Base-by-base conservation (phyloP, 2,888 invertebrate species). In the Lymantria dispar region DNA sequence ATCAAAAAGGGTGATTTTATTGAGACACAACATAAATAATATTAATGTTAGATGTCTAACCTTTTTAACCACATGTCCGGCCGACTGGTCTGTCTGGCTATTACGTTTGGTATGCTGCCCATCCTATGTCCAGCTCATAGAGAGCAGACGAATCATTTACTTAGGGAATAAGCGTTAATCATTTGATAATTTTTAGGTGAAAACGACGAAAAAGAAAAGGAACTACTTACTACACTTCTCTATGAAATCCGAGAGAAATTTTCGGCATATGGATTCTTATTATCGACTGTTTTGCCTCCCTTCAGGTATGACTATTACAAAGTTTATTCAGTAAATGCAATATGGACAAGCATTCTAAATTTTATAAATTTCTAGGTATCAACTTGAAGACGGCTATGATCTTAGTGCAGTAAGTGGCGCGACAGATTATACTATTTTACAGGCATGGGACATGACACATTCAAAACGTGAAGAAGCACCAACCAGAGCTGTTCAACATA, bases 351-450 rank as follows among this genome's bases (percentile, higher is more conserved):
- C 12, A 8, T n/a, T 38, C n/a, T 38, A 3, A n/a, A 38, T 38
- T n/a, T 38, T 15, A 10, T 12, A 2, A 9, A 45, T n/a, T 82
- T 51, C 14, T 43, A 90, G 91, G 60, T 91, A 91, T 65, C 91
- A 93, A 60, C 91, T 94, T 40, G 94, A 95, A 65, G 94, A 95
- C 64, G 94, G 94, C 0, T 94, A 93, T 67, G 93, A 94, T 52
- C 92, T 95, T 1, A 80, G 88, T 10, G 92, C 93, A 44, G 84
- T 96, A 0, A 91, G 92, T 41, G 87, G 92, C 5, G 85, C 92
- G 11, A 92, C 94, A 0, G 95, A 96, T 78, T 93, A 95, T 67
- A 89, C 95, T 1, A 93, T 94, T 38, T 78, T 96, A 7, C 94
- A 94, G 82, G 93, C 95, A 0, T 96, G 94, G 85, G 91, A 90